Base-by-base conservation (phyloP, 2,888 invertebrate species). In the Dioctria linearis region DNA sequence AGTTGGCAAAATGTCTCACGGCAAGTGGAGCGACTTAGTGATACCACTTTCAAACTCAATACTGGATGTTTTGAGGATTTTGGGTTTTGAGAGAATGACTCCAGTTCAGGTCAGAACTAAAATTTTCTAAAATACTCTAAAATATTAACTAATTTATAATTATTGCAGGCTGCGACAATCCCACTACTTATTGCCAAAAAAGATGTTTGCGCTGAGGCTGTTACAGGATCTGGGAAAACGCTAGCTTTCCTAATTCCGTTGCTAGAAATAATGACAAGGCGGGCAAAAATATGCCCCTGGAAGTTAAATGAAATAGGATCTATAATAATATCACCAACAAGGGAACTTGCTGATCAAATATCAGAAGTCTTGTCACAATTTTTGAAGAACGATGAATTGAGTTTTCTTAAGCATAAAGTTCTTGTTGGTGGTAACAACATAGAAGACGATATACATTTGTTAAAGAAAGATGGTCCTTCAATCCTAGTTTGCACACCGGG, bases 141-240 rank as follows among this genome's bases (percentile, higher is more conserved):
- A 9, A 11, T 3, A 3, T 3, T 49, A 13, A 11, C n/a, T 63
- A 51, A 43, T 37, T n/a, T 39, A 80, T n/a, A 61, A 81, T 75
- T 78, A 51, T 57, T 57, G 2, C 91, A 97, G 92, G 94, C 95
- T 4, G 96, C 96, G 0, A 94, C 95, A 79, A 98, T 98, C 85
- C 98, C 98, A 0, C 90, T 97, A 78, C 90, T 99, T 76, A 88
- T 98, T 78, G 92, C 93, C 6, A 95, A 96, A 85, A 98, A 98
- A 89, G 99, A 99, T 91, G 98, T 99, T 11, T 98, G 97, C 0
- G 99, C 96, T 0, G 98, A 99, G 89, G 99, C 99, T 3, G 97
- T 99, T 0, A 99, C 99, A 1, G 99, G 99, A 3, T 98, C 98
- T 83, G 99, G 99, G 0, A 99, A 99, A 90, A 99, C 99, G 0